A percentile compares a stretch with the other conserved stretches of the same genome.
These are phyloP conservation scores for Lordiphosa fenestrarum DNA, from an alignment of 2,888 invertebrate genomes.

Conservation along the genomic window DNA sequence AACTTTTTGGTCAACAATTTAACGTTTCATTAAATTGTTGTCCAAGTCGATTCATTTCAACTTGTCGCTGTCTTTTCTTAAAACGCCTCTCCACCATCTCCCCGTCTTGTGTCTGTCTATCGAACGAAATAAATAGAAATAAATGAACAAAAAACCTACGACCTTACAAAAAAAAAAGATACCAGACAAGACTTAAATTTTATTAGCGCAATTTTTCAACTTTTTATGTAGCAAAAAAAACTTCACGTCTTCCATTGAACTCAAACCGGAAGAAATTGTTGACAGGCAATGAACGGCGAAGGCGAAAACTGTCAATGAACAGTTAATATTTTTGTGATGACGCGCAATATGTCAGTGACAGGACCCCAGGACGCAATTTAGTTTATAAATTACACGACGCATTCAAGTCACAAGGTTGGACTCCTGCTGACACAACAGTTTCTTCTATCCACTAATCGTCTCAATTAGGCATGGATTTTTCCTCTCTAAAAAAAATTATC, in stretches of 20 bases:
- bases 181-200: slow-evolving; percentile 39
- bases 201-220: slow-evolving; percentile 52
- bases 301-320: slow-evolving; percentile 57
- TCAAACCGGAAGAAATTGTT: slow-evolving; percentile 30
- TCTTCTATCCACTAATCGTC: slow-evolving; percentile 54
- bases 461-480: slow-evolving; percentile 77
- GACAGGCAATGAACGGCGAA: slow-evolving; percentile 31
- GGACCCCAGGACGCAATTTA: slow-evolving; percentile 38
- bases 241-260: slow-evolving; percentile 15
- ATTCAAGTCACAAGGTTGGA: slow-evolving; percentile 47
- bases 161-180: slow-evolving; percentile 4
- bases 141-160: slow-evolving; percentile 8
- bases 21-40: slow-evolving; percentile 36
- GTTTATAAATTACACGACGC: slow-evolving; percentile 56
- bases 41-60: slow-evolving; percentile 30
- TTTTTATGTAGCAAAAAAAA: slow-evolving; percentile 22
- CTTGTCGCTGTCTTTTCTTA: slow-evolving; percentile 23
- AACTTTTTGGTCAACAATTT: slow-evolving; percentile 18
- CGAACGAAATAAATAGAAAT: slow-evolving; percentile 23
- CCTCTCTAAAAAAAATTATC: slow-evolving; percentile 50
- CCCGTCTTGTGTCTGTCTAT: slow-evolving; percentile 5
- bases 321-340: slow-evolving; percentile 76
- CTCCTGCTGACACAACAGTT: slow-evolving; percentile 43
- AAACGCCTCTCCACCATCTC: not conserved
- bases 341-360: slow-evolving; percentile 77